Conservation (phyloP, 2,888 invertebrate species). For the Molorchus minor region DNA sequence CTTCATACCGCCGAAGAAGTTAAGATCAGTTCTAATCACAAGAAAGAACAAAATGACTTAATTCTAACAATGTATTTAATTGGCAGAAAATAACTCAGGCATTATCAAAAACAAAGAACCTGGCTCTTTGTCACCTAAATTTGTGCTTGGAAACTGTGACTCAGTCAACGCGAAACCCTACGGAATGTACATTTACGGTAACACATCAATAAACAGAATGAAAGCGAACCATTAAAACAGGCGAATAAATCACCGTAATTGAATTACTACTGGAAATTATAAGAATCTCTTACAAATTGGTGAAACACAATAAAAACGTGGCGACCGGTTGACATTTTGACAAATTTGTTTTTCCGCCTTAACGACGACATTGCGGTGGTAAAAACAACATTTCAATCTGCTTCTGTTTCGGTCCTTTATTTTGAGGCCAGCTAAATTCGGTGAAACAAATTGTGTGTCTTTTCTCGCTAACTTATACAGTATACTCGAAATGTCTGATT, state of each 20-base stretch:
- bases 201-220: constrained; percentile 44
- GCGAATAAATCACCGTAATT: constrained; percentile 58
- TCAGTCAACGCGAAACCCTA: background rate
- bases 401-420: too few relatives aligned
- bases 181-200: constrained; percentile 43
- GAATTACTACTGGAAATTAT: constrained; percentile 57
- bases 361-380: constrained; percentile 27
- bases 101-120: background rate
- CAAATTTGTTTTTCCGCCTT: constrained; percentile 56
- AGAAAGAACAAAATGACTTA: too few relatives aligned
- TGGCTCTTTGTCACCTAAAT: constrained; percentile 4
- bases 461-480: too few relatives aligned
- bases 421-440: too few relatives aligned
- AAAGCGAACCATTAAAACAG: constrained; percentile 52
- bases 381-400: constrained; percentile 18
- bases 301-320: constrained; percentile 47
- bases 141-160: constrained; percentile 2
- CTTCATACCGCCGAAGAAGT: too few relatives aligned
- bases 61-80: too few relatives aligned
- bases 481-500: too few relatives aligned
- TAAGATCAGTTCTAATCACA: too few relatives aligned
- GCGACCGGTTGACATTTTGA: constrained; percentile 53
- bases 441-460: too few relatives aligned
- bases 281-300: constrained; percentile 51
- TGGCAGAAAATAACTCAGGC: too few relatives aligned